Evolutionary conservation across 2,888 invertebrate species (phyloP), one percentile per base, ranked within the genome.

Genomic region (Acheta domesticus): DNA sequence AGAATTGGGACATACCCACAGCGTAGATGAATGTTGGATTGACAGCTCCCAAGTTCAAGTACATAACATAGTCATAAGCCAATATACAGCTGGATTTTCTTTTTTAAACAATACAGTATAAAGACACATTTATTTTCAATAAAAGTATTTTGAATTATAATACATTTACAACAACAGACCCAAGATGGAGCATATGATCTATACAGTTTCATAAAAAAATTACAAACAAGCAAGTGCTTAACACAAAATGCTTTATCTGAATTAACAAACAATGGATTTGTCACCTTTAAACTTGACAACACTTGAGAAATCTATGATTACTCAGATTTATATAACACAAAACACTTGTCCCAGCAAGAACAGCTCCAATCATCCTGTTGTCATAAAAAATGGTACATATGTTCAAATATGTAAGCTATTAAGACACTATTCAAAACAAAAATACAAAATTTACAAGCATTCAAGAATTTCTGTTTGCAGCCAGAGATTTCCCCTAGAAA

Each of bases 261-360:
- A 23, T 23, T 16, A n/a, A 21, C 11, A 62, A 77, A 16, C 21
- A 62, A 23, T 73, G 62, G 20, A 78, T 74, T 19, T 21, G 62
- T 49, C 77, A 77, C 48, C 21, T 23, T 62, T 78, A 74, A 73
- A 78, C 49, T 73, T 74, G 73, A 79, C 50, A 78, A 75, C 78
- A 78, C 14, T 75, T 79, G 48, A 62, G 19, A 62, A 76, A 76
- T 76, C 79, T 79, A 36, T 76, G 62, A 62, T 62, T 62, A 62
- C n/a, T 14, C 16, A 62, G 8, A 14, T 62, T 14, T 62, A 19
- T 5, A 62, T 19, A 62, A n/a, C 14, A 62, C 5, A 62, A 62
- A 62, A 5, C 14, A 14, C 62, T 4, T 62, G 14, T n/a, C n/a
- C 62, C 16, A 62, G 48, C 50, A 76, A 73, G 49, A 73, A 12